A percentile compares a stretch with the other conserved stretches of the same genome.
phyloP scores from a whole-genome alignment of 2,888 invertebrate genomes.

The Agonopterix alstromeriana region DNA sequence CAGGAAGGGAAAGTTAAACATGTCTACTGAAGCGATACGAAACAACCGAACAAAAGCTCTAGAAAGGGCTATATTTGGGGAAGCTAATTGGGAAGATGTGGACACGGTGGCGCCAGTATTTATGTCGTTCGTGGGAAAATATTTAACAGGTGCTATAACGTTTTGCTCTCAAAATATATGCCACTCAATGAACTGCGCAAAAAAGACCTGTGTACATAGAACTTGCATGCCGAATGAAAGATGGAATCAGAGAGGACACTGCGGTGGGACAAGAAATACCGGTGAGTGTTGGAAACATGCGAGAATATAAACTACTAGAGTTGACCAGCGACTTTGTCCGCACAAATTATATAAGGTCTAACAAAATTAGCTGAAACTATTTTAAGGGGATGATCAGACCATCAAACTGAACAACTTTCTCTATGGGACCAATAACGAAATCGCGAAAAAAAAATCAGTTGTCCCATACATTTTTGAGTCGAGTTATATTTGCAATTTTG shows the following conservation, averaged over 20 bases:
- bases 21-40: slow-evolving; percentile 41
- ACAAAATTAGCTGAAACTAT: too few species aligned
- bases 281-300: slow-evolving; percentile 25
- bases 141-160: slow-evolving; percentile 55
- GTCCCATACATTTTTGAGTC: too few species aligned
- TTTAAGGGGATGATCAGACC: too few species aligned
- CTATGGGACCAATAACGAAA: too few species aligned
- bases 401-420: too few species aligned
- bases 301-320: background rate
- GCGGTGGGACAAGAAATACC: slow-evolving; percentile 44
- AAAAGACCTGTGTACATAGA: slow-evolving; percentile 54
- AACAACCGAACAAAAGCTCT: slow-evolving; percentile 43
- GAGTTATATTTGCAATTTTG: too few species aligned
- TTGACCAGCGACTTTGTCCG: too few species aligned
- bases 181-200: slow-evolving; percentile 60
- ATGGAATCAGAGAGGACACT: slow-evolving; percentile 58
- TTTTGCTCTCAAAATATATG: slow-evolving; percentile 57
- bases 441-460: too few species aligned
- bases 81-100: slow-evolving; percentile 60
- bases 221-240: slow-evolving; percentile 46
- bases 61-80: slow-evolving; percentile 58
- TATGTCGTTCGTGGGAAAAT: slow-evolving; percentile 63
- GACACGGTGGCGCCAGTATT: slow-evolving; percentile 56
- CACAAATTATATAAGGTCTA: too few species aligned
- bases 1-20: slow-evolving; percentile 48